Evolutionary conservation across 2,888 invertebrate species (phyloP), one percentile per base, ranked within the genome.

Genomic region (Rhingia campestris): DNA sequence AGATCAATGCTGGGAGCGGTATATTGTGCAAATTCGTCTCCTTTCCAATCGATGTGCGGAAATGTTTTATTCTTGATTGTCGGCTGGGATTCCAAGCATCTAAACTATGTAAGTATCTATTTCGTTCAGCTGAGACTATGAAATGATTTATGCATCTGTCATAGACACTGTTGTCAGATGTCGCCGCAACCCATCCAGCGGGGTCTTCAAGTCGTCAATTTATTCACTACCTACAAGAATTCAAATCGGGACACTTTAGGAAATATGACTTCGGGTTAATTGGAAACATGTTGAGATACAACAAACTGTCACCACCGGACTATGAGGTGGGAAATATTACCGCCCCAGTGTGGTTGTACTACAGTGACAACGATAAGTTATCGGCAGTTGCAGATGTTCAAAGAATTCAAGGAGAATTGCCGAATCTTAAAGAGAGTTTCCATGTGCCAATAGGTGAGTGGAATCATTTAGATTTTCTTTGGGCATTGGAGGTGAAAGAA

Each of bases 391-490:
- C 88, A 32, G 94, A 95, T 86, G 93, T 94, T 0, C 86, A 92
- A 4, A 91, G 89, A 59, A 86, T 93, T 73, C 89, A 91, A 41
- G 87, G 87, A 0, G 87, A 91, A 54, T 88, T 95, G n/a, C 92
- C 92, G 0, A 94, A 93, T 86, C 89, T 92, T 22, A 22, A 22
- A 22, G 91, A 91, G 0, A 90, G 90, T 35, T 91, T 92, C 88
- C 91, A 91, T 37, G 90, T 94, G 3, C 89, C 92, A 0, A 91
- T 92, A 76, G 88, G 88, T 30, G 91, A 91, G 41, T 95, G 95
- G 90, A 95, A 93, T 87, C 95, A 95, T 88, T 89, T 95, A 86
- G 95, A 95, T 89, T 95, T 95, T 88, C 88, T 95, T 86, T 94
- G 94, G 93, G 95, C 93, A 5, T 93, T 92, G 10, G 92, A 94